Evolutionary conservation across 2,888 invertebrate genomes (phyloP), one percentile per base, ranked within the genome.

Genomic region (Scaptomyza polygonia): DNA sequence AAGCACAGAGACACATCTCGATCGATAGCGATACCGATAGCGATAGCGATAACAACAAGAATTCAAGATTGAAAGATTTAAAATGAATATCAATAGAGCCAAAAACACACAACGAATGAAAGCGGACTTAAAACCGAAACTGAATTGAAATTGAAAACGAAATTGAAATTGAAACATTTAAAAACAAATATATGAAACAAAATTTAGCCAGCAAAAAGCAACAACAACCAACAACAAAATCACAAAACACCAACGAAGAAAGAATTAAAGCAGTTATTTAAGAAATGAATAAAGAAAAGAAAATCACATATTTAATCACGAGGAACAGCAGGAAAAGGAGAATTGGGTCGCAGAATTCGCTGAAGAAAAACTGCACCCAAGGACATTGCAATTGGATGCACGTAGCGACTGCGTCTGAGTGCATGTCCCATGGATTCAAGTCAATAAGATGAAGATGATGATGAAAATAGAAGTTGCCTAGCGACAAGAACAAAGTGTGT

Each of bases 401-500:
- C 53, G 70, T 86, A 58, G 86, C 86, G 67, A 36, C 76, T 76
- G 82, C 67, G 44, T 54, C 53, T 47, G 71, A 42, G 8, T 40
- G 76, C 55, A 49, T 73, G 69, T 55, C 86, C 69, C 72, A 66
- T 73, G 77, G 80, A 73, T 80, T 70, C 77, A 86, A 85, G 68
- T 76, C 55, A 76, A 42, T 40, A 78, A 68, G 51, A 59, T 27
- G 32, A 32, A 14, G 43, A 71, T 34, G 54, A 48, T 32, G 9
- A 34, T 39, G 14, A 61, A 65, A 77, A 76, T 76, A 72, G 78
- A 58, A 57, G 78, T 83, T 80, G 84, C 81, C 69, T 63, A 79
- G 67, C 55, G 80, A 83, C 80, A 85, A 81, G 78, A 66, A 67
- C 80, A 86, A 86, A 84, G 86, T 86, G 82, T 80, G 80, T 67